These are phyloP conservation scores for Micoletzkya japonica DNA, from an alignment of 2,888 invertebrate species.

Conservation along the genomic window DNA sequence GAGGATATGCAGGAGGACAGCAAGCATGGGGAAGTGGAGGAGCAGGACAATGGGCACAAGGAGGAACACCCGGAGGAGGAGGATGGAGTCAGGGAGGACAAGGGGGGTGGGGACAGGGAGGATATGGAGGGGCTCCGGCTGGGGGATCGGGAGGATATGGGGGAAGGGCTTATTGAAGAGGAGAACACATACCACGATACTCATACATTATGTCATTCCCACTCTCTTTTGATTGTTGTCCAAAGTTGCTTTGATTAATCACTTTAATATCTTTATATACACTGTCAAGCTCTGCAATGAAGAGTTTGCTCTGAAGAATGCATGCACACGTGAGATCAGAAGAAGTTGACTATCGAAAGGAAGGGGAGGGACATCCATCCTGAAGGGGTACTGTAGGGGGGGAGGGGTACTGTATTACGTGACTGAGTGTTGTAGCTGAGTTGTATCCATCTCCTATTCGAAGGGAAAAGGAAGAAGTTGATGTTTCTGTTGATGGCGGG, in stretches of 20 bases:
- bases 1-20: neutral
- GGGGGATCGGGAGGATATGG: conserved; percentile 25
- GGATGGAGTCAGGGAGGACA: conserved; percentile 17
- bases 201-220: conserved; percentile 14
- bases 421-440: conserved; percentile 16
- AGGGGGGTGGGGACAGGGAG: conserved; percentile 10
- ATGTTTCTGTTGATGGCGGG: conserved; percentile 16
- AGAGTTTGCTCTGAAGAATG: too few relatives aligned
- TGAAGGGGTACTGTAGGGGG: too few relatives aligned
- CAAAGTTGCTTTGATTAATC: too few relatives aligned
- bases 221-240: too few relatives aligned
- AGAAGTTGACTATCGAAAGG: too few relatives aligned
- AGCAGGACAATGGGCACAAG: conserved; percentile 7
- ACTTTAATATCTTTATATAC: too few relatives aligned
- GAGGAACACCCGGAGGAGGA: neutral
- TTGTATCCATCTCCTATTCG: conserved; percentile 19
- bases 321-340: too few relatives aligned
- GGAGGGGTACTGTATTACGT: neutral
- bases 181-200: too few relatives aligned
- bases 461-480: conserved; percentile 11
- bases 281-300: too few relatives aligned
- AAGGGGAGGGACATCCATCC: too few relatives aligned
- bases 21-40: conserved; percentile 10
- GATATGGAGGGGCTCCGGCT: neutral
- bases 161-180: neutral